Evolutionary conservation across 1,140 invertebrate species (phyloP), one percentile per base, ranked within the genome.

Genomic region (Aphidius ervi): DNA sequence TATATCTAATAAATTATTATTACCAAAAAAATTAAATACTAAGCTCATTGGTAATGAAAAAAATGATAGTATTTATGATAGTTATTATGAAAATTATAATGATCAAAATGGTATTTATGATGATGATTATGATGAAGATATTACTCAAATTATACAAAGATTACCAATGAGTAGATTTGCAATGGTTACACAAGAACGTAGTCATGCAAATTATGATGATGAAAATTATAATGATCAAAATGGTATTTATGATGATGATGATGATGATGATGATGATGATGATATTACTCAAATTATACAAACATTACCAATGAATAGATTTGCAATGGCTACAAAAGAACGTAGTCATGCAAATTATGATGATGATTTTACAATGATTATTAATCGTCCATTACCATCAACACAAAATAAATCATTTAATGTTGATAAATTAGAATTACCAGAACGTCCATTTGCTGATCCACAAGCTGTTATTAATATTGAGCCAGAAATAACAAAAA

Each of bases 361-460:
- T 0, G 74, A 72, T 42, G 71, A 75, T 9, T 72, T 69, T 37
- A 76, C 73, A 0, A 54, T 76, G 16, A 65, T 74, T 59, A n/a
- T 56, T n/a, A 50, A 62, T 31, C 50, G 58, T n/a, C 52, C 39
- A 31, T 56, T 60, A 9, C 59, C 47, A 54, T n/a, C 61, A 1
- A 9, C 10, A 6, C 37, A 31, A 52, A 66, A 57, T n/a, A 8
- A 64, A 46, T 41, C 63, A 39, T 74, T 70, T 9, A 64, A 74
- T 46, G 62, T 75, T 9, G 67, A 68, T 23, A 71, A 75, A 5
- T 56, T 75, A 3, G 60, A 65, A 6, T 10, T 74, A 5, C 72
- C 72, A 7, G 69, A 72, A 10, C 56, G 58, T 7, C 64, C 66
- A 0, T 7, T 52, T 9, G 9, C 63, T 45, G 50, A 61, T 10